A percentile compares a stretch with the other conserved stretches of the same genome.
Conservation (phyloP, 2,888 invertebrate genomes). For the Eristalis arbustorum region DNA sequence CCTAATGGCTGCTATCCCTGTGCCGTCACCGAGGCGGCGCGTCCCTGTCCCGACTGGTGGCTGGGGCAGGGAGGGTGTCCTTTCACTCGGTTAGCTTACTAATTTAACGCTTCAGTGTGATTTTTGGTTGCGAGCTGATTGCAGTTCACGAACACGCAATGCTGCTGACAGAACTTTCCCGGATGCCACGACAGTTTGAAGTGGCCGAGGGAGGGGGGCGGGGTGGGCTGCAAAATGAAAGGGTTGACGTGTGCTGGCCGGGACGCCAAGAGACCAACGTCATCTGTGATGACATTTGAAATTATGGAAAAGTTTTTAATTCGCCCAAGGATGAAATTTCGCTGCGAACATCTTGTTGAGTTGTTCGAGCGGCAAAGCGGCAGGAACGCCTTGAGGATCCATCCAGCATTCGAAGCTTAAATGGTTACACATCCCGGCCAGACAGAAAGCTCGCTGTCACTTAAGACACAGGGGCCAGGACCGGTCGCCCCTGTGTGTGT, state of each 20-base stretch:
- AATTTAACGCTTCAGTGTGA: constrained; percentile 67
- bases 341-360: constrained; percentile 54
- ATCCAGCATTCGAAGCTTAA: constrained; percentile 33
- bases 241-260: not conserved
- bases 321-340: constrained; percentile 31
- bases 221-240: constrained; percentile 7
- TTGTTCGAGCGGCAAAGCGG: constrained; percentile 48
- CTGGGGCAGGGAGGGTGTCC: not conserved
- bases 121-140: constrained; percentile 51
- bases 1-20: constrained; percentile 39
- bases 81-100: constrained; percentile 46
- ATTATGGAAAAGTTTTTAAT: constrained; percentile 67
- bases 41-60: not conserved
- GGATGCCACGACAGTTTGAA: constrained; percentile 16
- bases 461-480: constrained; percentile 9
- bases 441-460: constrained; percentile 41
- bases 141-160: constrained; percentile 29
- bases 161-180: constrained; percentile 38
- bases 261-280: constrained; percentile 23
- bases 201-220: constrained; percentile 21
- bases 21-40: not conserved
- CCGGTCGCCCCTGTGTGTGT: not conserved
- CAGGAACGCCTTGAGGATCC: constrained; percentile 38
- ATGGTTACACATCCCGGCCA: not conserved
- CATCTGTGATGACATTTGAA: constrained; percentile 68